These are phyloP conservation scores for Caenorhabditis latens DNA, from an alignment of 1,140 invertebrate genomes.

Conservation along the genomic window DNA sequence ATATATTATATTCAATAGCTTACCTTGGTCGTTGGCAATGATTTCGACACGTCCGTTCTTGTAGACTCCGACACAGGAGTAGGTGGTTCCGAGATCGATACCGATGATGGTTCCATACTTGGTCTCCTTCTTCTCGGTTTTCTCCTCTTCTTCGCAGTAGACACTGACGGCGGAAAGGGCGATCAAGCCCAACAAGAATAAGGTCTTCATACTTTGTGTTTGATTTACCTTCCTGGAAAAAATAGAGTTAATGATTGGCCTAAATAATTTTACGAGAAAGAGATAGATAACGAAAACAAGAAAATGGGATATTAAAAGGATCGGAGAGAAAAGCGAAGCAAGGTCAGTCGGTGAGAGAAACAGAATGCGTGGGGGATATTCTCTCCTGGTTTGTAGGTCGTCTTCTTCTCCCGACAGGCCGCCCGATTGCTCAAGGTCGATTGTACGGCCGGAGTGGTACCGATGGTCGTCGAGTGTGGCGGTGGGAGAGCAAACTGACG, in stretches of 20 bases:
- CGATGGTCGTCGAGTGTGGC: neutral
- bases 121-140: conserved; percentile 71
- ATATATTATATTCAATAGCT: neutral
- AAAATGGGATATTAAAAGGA: conserved; percentile 19
- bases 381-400: conserved; percentile 12
- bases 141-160: conserved; percentile 69
- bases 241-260: neutral
- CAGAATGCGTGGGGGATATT: neutral
- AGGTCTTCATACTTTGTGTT: conserved; percentile 64
- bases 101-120: conserved; percentile 81
- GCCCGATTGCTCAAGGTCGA: conserved; percentile 44
- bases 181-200: conserved; percentile 63
- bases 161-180: conserved; percentile 64
- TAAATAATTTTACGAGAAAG: neutral
- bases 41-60: conserved; percentile 89
- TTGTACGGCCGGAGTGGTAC: neutral
- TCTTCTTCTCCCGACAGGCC: neutral
- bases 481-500: conserved; percentile 24
- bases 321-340: neutral
- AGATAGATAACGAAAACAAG: neutral
- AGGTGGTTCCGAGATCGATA: conserved; percentile 98
- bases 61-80: conserved; percentile 85
- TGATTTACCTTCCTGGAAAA: conserved; percentile 16
- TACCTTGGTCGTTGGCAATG: conserved; percentile 90
- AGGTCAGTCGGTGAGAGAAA: neutral